Base-by-base conservation (phyloP, 2,113 vertebrate genomes). In the Suncus etruscus region DNA sequence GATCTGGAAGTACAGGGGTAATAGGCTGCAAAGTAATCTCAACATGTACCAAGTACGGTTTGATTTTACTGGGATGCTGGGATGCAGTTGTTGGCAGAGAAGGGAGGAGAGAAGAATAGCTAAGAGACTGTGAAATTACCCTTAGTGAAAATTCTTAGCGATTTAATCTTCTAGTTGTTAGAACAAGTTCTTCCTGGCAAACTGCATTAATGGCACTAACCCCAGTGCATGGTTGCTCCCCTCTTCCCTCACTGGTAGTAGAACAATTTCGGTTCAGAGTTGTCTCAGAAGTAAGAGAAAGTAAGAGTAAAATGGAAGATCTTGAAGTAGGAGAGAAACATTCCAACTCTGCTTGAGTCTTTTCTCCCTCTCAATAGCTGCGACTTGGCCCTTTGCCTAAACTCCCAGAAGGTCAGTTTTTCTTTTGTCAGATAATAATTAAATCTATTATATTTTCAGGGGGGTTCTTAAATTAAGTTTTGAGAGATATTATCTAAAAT, bases 121-220 rank as follows among this genome's bases (percentile, higher is more conserved):
- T 76, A 87, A 83, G 68, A 63, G 14, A 15, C 32, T 74, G 3
- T 80, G 94, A 94, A 95, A 96, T 95, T 93, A 86, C 72, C 91
- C 89, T 73, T 11, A 1, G 31, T 32, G 32, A 89, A 96, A 94
- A 94, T 90, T 94, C 83, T 84, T 76, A 8, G 14, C 14, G 5
- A 29, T 45, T 81, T 80, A 90, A 78, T 54, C 77, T 88, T 54
- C 77, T 88, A 27, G 20, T 81, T 81, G 73, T 87, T 51, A 29
- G 63, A 84, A 90, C 94, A 95, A 86, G 95, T 93, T 91, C 80
- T 79, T 95, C 75, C 72, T 89, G 86, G 90, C 83, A 86, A 45
- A 50, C 54, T 29, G 24, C 20, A 2, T 51, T 1, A 24, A 7
- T 25, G 45, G 31, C 1, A 0, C 29, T 29, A 81, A 83, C 48